Evolutionary conservation across 2,888 invertebrate genomes (phyloP), one percentile per base, ranked within the genome.

Genomic region (Meganola albula): DNA sequence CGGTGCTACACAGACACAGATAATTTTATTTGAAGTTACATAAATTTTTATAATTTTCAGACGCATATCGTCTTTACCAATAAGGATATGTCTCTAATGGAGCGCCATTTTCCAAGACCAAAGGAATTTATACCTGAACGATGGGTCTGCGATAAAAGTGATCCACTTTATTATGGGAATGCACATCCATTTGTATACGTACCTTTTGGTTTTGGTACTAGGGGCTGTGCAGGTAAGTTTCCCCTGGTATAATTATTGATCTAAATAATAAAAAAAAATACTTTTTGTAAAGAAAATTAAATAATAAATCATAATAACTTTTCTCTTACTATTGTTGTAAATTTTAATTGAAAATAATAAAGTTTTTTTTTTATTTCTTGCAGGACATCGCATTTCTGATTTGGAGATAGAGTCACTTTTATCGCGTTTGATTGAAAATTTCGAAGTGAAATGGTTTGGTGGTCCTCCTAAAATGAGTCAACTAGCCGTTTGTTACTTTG

Each of bases 111-210:
- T 54, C 80, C 88, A 0, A 75, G 85, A n/a, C 79, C 92, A 3
- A 57, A 78, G 0, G 83, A 90, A 33, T 95, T 89, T 58, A 63
- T 90, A 23, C 95, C 95, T 0, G 94, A 95, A 61, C 77, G 96
- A 25, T 96, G 95, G 95, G 45, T 88, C 1, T 51, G 52, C 8
- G 63, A 68, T 0, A 75, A 76, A 40, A 48, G 48, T 4, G 73
- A 80, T 20, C 67, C 72, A 4, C 40, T 84, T n/a, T 62, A 73
- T 37, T 74, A 87, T 22, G 78, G 80, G 18, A 72, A 79, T 11
- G 71, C 82, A 1, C 90, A 91, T 59, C 89, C 90, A 0, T 91
- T 90, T 51, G 87, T 89, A 1, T 87, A 88, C 5, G 68, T 86
- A 37, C 91, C 91, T 0, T 92, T 92, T 53, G 92, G 92, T 1